Evolutionary conservation across 2,888 invertebrate species (phyloP).

Genomic region (Phania funesta): DNA sequence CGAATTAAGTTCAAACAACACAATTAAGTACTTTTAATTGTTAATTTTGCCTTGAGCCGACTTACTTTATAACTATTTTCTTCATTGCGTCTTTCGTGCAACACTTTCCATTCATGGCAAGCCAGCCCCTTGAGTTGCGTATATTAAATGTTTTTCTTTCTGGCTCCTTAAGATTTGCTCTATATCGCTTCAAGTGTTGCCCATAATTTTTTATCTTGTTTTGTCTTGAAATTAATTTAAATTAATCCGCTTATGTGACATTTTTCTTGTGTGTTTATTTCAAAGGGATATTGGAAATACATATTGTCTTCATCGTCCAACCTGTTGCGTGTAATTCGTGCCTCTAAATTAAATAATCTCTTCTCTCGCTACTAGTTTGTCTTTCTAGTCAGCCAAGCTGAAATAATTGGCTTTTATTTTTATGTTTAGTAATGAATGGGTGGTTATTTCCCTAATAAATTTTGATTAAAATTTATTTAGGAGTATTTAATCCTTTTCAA

Average conservation of each 20-base stretch:
- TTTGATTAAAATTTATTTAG: background rate
- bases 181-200: background rate
- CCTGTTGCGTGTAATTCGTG: background rate
- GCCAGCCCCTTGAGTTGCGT: background rate
- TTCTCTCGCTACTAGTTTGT: background rate
- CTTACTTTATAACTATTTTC: conserved; percentile 31
- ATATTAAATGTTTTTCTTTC: background rate
- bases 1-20: conserved; percentile 22
- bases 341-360: conserved; percentile 8
- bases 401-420: no score
- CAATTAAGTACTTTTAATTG: conserved; percentile 24
- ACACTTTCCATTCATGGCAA: background rate
- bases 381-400: background rate
- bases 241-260: conserved; percentile 55
- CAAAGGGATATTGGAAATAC: conserved; percentile 14
- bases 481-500: conserved; percentile 15
- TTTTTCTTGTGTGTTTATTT: conserved; percentile 21
- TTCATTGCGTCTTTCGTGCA: background rate
- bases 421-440: no score
- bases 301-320: conserved; percentile 2
- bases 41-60: conserved; percentile 16
- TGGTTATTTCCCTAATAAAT: no score
- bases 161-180: conserved; percentile 7
- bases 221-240: conserved; percentile 39
- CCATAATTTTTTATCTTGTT: conserved; percentile 16